A percentile compares a stretch with the other conserved stretches of the same genome.
phyloP scores from a whole-genome alignment of 2,113 vertebrate genomes.

The Cyprinodon variegatus region DNA sequence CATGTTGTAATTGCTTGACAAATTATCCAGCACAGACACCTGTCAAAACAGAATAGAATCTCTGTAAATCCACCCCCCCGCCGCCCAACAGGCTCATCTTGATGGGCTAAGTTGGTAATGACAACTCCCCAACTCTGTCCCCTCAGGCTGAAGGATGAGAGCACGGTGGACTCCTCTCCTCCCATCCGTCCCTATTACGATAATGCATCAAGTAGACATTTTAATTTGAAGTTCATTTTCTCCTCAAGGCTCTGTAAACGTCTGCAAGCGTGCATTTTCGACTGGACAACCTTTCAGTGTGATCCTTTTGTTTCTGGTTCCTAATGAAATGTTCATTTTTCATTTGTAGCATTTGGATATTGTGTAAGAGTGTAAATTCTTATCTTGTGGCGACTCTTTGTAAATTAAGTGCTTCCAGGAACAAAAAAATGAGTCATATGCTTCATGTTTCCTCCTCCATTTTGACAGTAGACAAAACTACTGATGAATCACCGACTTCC shows the following conservation, averaged over 20 bases:
- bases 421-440: slow-evolving; percentile 24
- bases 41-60: slow-evolving; percentile 77
- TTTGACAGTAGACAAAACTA: slow-evolving; percentile 45
- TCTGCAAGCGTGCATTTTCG: slow-evolving; percentile 55
- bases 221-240: slow-evolving; percentile 81
- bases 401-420: slow-evolving; percentile 14
- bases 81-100: slow-evolving; percentile 72
- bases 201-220: slow-evolving; percentile 80
- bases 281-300: slow-evolving; percentile 68
- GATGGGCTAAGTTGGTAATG: slow-evolving; percentile 77
- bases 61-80: slow-evolving; percentile 53
- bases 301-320: slow-evolving; percentile 64
- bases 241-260: slow-evolving; percentile 77
- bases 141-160: slow-evolving; percentile 73
- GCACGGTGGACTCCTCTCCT: slow-evolving; percentile 61
- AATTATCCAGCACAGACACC: slow-evolving; percentile 77
- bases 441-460: slow-evolving; percentile 42
- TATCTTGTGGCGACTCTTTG: slow-evolving; percentile 22
- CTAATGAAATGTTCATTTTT: slow-evolving; percentile 53
- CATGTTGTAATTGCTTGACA: slow-evolving; percentile 74
- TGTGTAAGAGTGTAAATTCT: slow-evolving; percentile 17
- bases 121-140: slow-evolving; percentile 75
- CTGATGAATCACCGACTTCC: slow-evolving; percentile 76
- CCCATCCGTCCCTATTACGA: slow-evolving; percentile 73
- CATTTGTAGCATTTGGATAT: slow-evolving; percentile 33